Percentiles rank a stretch among this genome's conserved stretches.
phyloP scores from a whole-genome alignment of 2,888 invertebrate genomes.

The Drosophila atroscutellata region DNA sequence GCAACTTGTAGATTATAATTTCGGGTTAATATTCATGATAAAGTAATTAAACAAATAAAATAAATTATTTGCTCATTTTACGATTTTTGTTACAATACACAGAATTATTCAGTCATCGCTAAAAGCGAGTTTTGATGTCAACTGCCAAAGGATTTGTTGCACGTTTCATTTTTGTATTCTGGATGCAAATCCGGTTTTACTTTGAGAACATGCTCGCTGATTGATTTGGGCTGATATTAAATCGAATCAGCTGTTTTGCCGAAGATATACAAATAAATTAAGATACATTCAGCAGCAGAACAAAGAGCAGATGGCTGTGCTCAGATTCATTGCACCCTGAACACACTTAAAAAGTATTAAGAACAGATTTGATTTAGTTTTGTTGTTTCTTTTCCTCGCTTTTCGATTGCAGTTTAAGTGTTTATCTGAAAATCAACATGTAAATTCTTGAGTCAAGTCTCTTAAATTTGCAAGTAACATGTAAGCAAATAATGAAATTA shows the following conservation, averaged over 20 bases:
- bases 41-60: no score
- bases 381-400: neutral
- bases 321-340: neutral
- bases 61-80: no score
- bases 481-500: neutral
- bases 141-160: constrained; percentile 73
- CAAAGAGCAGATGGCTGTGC: fast-evolving
- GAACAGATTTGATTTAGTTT: fast-evolving
- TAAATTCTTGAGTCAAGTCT: neutral
- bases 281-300: neutral
- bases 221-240: neutral
- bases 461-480: neutral
- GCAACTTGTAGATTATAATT: neutral
- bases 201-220: neutral
- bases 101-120: constrained; percentile 18
- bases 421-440: neutral
- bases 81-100: neutral
- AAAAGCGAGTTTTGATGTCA: constrained; percentile 76
- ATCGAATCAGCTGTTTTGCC: constrained; percentile 5
- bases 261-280: neutral
- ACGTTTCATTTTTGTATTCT: constrained; percentile 24
- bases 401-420: neutral
- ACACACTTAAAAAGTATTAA: neutral
- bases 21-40: neutral
- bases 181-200: constrained; percentile 4